Base-by-base conservation (phyloP, 2,113 vertebrate genomes). In the Acrocephalus arundinaceus region DNA sequence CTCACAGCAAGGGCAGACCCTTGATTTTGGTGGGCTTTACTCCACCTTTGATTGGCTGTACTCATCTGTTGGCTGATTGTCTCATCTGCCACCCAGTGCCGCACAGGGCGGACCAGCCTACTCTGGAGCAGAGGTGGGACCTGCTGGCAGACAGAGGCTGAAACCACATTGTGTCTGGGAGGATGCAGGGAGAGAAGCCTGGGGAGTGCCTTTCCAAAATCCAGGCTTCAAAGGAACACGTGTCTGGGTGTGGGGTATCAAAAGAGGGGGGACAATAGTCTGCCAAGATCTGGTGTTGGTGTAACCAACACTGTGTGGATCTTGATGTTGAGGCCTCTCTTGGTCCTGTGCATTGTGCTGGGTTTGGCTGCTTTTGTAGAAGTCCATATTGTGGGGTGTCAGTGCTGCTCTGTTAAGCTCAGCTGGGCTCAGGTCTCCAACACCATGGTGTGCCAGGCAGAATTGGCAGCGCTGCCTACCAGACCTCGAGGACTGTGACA, bases 81-180 rank as follows among this genome's bases (percentile, higher is more conserved):
- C 41, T 23, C 4, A 1, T 79, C 63, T 76, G 33, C 58, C 27
- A 49, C 43, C 5, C 6, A 6, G 39, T 3, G 8, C 23, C 31
- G 30, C 0, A 0, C 37, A 51, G 19, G 16, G 33, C 0, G 0
- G 35, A 45, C 5, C 24, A 76, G 62, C 41, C 31, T 82, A 10
- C 52, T 81, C 80, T 74, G 78, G 73, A 87, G 67, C 19, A 85
- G 55, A 82, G 28, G 7, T 45, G 48, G 81, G 66, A 79, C 72
- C 54, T 85, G 78, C 75, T 85, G 83, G 63, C 55, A 86, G n/a
- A 66, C 23, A 74, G 21, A 92, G 43, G 35, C 51, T 95, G 68
- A 86, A 96, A 31, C 23, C 11, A 7, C 15, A 7, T 37, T 66
- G 51, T 73, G 23, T 39, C 23, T 43, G 41, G 7, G 6, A 22